These are phyloP conservation scores for Papilio polytes DNA, from an alignment of 1,140 invertebrate species.

Conservation along the genomic window DNA sequence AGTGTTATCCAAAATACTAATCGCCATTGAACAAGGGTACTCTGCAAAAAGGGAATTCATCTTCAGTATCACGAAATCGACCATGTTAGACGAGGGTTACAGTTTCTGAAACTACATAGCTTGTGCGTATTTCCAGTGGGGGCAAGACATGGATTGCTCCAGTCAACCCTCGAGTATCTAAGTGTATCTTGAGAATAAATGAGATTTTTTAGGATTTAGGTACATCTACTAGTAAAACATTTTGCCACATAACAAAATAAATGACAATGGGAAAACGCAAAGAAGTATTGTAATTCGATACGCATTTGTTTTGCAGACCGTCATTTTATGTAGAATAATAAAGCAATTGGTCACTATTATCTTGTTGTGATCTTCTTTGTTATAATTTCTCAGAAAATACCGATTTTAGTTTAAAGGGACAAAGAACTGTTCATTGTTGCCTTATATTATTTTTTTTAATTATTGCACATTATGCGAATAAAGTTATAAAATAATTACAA, in stretches of 20 bases:
- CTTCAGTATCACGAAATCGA: too few species aligned
- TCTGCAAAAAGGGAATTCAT: constrained; percentile 83
- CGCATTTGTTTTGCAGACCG: background rate
- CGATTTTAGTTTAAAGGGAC: background rate
- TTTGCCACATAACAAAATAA: too few species aligned
- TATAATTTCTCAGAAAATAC: background rate
- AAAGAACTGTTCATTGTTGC: background rate
- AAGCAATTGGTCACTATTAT: background rate
- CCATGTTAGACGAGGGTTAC: too few species aligned
- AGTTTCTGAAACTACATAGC: too few species aligned
- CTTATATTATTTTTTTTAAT: background rate
- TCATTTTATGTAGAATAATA: background rate
- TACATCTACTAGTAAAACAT: too few species aligned
- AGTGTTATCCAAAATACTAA: constrained; percentile 93
- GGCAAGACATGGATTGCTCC: too few species aligned
- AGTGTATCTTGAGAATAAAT: too few species aligned
- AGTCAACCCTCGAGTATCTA: too few species aligned
- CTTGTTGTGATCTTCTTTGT: background rate
- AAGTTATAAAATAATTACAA: constrained; percentile 4
- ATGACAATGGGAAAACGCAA: background rate
- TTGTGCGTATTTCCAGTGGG: too few species aligned
- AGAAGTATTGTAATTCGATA: background rate
- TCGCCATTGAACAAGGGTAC: constrained; percentile 90
- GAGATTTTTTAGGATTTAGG: too few species aligned
- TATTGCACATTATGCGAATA: background rate